Evolutionary conservation across 2,888 invertebrate species (phyloP).

Genomic region (Lacanobia wlatinum): DNA sequence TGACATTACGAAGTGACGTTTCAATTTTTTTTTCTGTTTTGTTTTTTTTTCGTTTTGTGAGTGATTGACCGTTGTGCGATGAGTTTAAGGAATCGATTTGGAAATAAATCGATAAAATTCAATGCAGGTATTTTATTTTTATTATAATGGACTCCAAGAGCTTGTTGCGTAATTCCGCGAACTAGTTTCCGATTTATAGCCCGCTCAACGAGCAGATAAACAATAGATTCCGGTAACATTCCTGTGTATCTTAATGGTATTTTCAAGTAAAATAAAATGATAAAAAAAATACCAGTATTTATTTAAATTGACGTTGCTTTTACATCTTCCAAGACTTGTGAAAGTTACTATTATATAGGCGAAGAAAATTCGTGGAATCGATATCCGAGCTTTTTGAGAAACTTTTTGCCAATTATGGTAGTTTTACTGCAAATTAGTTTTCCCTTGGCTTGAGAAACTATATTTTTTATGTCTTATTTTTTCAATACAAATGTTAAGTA

Average conservation of each 20-base stretch:
- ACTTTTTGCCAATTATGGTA: not conserved
- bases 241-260: conserved; percentile 51
- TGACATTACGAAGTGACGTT: conserved; percentile 59
- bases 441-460: not conserved
- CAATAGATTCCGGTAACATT: conserved; percentile 67
- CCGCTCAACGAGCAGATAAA: conserved; percentile 61
- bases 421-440: conserved; percentile 9
- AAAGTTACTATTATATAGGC: conserved; percentile 3
- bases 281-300: conserved; percentile 14
- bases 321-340: conserved; percentile 18
- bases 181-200: conserved; percentile 67
- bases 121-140: conserved; percentile 83
- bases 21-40: conserved; percentile 44
- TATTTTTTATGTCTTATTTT: not conserved
- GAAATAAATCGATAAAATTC: conserved; percentile 72
- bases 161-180: conserved; percentile 64
- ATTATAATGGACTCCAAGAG: conserved; percentile 50
- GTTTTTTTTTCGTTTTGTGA: conserved; percentile 57
- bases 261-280: conserved; percentile 43
- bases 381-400: not conserved
- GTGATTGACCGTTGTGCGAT: conserved; percentile 77
- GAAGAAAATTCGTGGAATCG: not conserved
- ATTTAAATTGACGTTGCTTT: conserved; percentile 1
- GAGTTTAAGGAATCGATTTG: conserved; percentile 68
- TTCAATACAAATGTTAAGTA: not conserved